Evolutionary conservation across 2,888 invertebrate genomes (phyloP), one percentile per base, ranked within the genome.

Genomic region (Pomacea canaliculata): DNA sequence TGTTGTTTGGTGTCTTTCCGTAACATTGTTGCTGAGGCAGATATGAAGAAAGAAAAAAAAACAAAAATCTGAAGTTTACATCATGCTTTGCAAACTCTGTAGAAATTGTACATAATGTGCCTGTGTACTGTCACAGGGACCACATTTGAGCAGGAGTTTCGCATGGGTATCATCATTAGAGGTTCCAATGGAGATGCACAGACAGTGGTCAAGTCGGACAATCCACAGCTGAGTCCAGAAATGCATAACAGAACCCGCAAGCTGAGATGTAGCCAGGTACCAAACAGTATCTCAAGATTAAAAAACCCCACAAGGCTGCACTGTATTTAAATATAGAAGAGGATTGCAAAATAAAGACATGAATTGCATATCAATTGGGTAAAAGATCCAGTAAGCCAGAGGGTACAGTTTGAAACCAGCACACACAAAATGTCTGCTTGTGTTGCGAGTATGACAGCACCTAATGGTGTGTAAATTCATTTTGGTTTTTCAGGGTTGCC

Each of bases 121-220:
- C 1, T 56, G 51, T 56, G 51, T 56, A 13, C 51, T 7, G 4
- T 56, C 51, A 56, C 91, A 97, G 97, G 96, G 90, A 96, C 97
- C 91, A 95, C 94, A 86, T 96, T 97, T 87, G 96, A 96, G 89
- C 85, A 96, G 91, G 95, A 94, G 88, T 97, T 97, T 89, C 94
- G 95, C 91, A 94, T 97, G 75, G 95, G 95, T 88, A 95, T 97
- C 86, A 93, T 94, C 48, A 94, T 97, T 86, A 95, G 96, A 82
- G 96, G 96, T 56, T 92, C 96, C 49, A 93, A 94, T 9, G 94
- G 94, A 80, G 95, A 96, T 85, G 95, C 95, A 84, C 94, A 94
- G 79, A 93, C 94, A 0, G 91, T 94, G 13, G 92, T 94, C 12
- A 81, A 85, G 69, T 93, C 93, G 73, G 92, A 96, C 71, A 86